Percentiles rank a stretch among this genome's conserved stretches.
Conservation (phyloP, 2,888 invertebrate genomes). For the Ennomos quercinarius region DNA sequence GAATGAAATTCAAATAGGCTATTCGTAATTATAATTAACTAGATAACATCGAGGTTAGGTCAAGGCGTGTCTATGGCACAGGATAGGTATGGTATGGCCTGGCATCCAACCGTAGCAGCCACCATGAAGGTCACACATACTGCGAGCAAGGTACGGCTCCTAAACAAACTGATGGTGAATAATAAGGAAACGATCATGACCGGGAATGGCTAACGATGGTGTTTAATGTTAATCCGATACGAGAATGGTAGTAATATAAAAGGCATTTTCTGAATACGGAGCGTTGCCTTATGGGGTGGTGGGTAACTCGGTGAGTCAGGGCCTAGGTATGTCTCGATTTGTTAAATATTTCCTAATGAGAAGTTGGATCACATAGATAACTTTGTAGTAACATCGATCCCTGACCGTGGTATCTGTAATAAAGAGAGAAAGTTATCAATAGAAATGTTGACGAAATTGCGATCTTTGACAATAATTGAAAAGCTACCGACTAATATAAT, state of each 20-base stretch:
- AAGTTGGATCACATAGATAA: constrained; percentile 8
- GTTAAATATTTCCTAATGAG: constrained; percentile 12
- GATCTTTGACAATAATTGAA: neutral
- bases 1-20: constrained; percentile 11
- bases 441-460: too few species aligned
- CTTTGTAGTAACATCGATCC: neutral
- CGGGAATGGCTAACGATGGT: constrained; percentile 21
- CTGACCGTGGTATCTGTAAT: too few species aligned
- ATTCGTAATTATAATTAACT: constrained; percentile 12
- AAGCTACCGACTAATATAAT: neutral
- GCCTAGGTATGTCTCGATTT: constrained; percentile 7
- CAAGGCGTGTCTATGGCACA: constrained; percentile 39
- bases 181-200: constrained; percentile 24
- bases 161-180: constrained; percentile 29
- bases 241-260: constrained; percentile 19
- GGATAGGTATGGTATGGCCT: constrained; percentile 35
- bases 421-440: too few species aligned
- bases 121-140: constrained; percentile 27
- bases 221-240: constrained; percentile 25
- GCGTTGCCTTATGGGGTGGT: constrained; percentile 8
- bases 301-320: constrained; percentile 8
- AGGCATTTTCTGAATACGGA: constrained; percentile 15
- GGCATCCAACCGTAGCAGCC: constrained; percentile 27
- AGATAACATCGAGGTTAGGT: constrained; percentile 28
- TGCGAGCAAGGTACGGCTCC: constrained; percentile 32